phyloP scores from a whole-genome alignment of 2,797 vertebrate genomes.

The Scyliorhinus canicula region DNA sequence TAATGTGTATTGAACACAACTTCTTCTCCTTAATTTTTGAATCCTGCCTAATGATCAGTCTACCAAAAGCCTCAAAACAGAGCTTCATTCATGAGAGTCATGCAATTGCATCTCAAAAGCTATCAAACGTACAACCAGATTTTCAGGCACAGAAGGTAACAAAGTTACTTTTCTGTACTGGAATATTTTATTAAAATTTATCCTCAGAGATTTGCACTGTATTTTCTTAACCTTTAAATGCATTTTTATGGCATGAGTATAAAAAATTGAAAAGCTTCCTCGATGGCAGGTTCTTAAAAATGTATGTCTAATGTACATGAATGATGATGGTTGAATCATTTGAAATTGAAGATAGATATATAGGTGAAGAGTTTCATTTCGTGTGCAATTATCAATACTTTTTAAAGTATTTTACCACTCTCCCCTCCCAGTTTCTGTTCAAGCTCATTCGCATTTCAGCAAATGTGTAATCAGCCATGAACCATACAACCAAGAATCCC shows the following conservation, averaged over 20 bases:
- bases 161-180: background rate
- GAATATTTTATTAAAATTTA: background rate
- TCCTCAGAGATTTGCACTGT: background rate
- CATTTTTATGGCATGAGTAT: background rate
- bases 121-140: background rate
- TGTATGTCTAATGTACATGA: background rate
- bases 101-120: background rate
- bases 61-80: background rate
- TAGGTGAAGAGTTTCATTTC: background rate
- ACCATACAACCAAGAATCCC: background rate
- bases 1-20: background rate
- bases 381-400: too few species aligned
- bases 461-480: background rate
- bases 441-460: background rate
- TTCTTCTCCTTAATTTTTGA: too few species aligned
- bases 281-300: background rate
- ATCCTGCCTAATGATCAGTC: too few species aligned
- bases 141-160: background rate
- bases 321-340: background rate
- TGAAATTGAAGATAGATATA: constrained; percentile 34
- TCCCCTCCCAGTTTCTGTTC: background rate
- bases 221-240: background rate
- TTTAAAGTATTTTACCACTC: background rate
- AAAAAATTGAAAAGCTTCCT: background rate
- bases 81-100: background rate